These are phyloP conservation scores for Peromyscus leucopus DNA, from an alignment of 2,113 vertebrate species.

Conservation along the genomic window DNA sequence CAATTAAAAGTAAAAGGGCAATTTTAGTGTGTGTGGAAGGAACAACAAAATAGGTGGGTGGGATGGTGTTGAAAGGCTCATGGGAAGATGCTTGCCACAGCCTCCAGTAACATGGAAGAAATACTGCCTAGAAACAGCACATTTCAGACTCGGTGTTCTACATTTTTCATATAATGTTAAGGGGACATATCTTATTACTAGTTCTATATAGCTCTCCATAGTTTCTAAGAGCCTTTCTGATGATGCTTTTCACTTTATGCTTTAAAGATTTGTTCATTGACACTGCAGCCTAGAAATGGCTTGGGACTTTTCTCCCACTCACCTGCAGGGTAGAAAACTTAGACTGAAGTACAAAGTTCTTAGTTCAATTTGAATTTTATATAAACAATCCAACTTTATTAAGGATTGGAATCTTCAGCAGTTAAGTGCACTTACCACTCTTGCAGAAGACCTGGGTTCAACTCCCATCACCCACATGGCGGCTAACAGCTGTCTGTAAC, in stretches of 20 bases:
- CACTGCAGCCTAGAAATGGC: neutral
- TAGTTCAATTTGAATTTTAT: slow-evolving; percentile 45
- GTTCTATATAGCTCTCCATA: neutral
- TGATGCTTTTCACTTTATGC: neutral
- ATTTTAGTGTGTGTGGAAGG: neutral
- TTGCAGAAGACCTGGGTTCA: neutral
- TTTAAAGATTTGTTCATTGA: neutral
- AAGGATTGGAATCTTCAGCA: neutral
- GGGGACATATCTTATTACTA: neutral
- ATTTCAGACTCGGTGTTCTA: slow-evolving; percentile 1
- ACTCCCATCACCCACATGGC: neutral
- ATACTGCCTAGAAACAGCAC: neutral
- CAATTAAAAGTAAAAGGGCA: neutral
- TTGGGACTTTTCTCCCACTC: neutral
- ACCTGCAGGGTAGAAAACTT: neutral
- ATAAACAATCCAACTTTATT: neutral
- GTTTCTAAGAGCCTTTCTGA: neutral
- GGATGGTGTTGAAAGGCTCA: neutral
- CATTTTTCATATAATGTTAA: neutral
- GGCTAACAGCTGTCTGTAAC: neutral
- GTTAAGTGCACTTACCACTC: neutral
- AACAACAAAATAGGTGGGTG: neutral
- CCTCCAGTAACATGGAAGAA: neutral
- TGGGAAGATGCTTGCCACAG: neutral
- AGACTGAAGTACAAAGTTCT: slow-evolving; percentile 18